Base-by-base conservation (phyloP, 2,113 vertebrate genomes). In the Leptodactylus fuscus region DNA sequence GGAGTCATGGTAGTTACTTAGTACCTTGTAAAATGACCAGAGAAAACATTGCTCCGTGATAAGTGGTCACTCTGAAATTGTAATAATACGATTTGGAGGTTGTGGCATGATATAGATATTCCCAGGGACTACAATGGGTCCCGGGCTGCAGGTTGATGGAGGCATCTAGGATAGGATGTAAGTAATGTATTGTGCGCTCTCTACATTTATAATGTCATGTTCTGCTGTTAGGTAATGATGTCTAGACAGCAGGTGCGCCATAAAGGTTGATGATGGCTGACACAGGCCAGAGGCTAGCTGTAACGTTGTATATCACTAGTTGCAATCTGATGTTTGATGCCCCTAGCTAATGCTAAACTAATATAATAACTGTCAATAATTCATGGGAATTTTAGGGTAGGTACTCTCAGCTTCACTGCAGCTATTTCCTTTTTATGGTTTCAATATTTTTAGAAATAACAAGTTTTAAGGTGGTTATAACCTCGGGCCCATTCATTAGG, bases 191-290 rank as follows among this genome's bases (percentile, higher is more conserved):
- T 69, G 65, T 69, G 29, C 15, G 18, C 34, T 22, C 29, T 36
- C 65, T 13, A 85, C 55, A 78, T 78, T 85, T 38, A 85, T 41
- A 85, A 78, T 85, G 60, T 8, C 58, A 69, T 32, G 58, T 67
- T 85, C 11, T 51, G n/a, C 81, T 83, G 32, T 24, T 44, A 32
- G 69, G 53, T 75, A 75, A 83, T 83, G 53, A 83, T 60, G 36
- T 75, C 70, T 74, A 83, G 53, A 75, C 70, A 60, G 55, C 70
- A 83, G 53, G 70, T 58, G 32, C 46, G 32, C 55, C 9, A 62
- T 83, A 83, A 38, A 29, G 51, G 24, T 58, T 83, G 70, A 75
- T 75, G 51, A 67, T 75, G 34, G 48, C 38, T 60, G 51, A 69
- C 51, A 62, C 18, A 41, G 38, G 24, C 49, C 16, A 44, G n/a